Percentiles rank a stretch among this genome's conserved stretches.
Conservation (phyloP, 2,113 vertebrate genomes). For the Pseudois nayaur region DNA sequence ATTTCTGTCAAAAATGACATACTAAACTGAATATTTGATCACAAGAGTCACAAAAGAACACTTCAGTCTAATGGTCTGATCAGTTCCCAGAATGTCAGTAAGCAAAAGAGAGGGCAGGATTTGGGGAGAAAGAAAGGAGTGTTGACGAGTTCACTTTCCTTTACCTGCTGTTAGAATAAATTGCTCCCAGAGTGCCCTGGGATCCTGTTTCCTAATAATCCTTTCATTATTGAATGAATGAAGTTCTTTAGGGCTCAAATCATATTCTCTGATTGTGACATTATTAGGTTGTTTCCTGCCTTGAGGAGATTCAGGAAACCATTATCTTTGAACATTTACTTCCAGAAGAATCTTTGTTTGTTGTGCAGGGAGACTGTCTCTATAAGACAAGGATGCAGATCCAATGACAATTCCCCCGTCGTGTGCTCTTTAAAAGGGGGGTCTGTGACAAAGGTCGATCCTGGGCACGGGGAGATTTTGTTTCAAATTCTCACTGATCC, state of each 20-base stretch:
- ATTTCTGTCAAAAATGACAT: constrained; percentile 44
- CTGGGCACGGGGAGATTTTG: not conserved
- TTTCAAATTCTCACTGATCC: not conserved
- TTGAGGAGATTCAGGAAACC: not conserved
- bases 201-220: not conserved
- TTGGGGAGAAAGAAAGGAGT: not conserved
- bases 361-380: not conserved
- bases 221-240: not conserved
- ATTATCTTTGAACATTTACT: not conserved
- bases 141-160: not conserved
- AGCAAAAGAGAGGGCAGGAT: not conserved
- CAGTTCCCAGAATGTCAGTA: not conserved
- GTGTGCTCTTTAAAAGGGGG: not conserved
- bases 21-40: not conserved
- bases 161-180: not conserved
- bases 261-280: not conserved
- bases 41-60: not conserved
- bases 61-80: not conserved
- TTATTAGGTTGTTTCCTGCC: not conserved
- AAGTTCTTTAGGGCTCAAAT: not conserved
- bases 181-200: not conserved
- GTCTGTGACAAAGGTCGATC: no score
- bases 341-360: not conserved
- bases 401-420: not conserved
- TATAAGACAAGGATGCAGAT: not conserved